phyloP scores from a whole-genome alignment of 2,888 invertebrate species.

The Dryocosmus kuriphilus region DNA sequence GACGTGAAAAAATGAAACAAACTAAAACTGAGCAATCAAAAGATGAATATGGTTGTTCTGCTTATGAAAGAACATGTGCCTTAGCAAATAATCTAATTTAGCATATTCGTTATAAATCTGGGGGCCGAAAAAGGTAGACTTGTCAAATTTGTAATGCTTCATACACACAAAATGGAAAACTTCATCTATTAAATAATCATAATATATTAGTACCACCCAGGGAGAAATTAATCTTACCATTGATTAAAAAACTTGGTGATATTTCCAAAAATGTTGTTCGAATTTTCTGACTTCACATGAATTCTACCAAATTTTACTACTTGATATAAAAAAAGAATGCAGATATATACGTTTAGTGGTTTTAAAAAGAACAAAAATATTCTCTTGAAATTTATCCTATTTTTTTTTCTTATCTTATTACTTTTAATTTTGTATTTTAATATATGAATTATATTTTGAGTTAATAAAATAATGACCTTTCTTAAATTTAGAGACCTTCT shows the following conservation, averaged over 20 bases:
- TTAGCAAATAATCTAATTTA: conserved; percentile 70
- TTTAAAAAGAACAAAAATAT: too few relatives aligned
- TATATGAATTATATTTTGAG: too few relatives aligned
- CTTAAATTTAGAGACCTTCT: too few relatives aligned
- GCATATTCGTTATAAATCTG: conserved; percentile 76
- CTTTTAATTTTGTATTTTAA: too few relatives aligned
- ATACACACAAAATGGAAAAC: conserved; percentile 74
- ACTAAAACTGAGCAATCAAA: background rate
- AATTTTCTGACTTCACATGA: background rate
- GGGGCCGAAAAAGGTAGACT: conserved; percentile 71
- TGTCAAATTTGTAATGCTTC: conserved; percentile 71
- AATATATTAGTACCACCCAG: conserved; percentile 41
- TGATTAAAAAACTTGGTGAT: background rate
- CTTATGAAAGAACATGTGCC: conserved; percentile 73
- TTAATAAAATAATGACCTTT: too few relatives aligned
- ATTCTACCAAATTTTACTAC: background rate
- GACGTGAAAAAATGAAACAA: background rate
- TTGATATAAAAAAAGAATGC: too few relatives aligned
- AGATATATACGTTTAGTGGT: too few relatives aligned
- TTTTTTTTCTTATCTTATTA: too few relatives aligned
- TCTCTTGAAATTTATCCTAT: too few relatives aligned
- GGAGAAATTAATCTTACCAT: conserved; percentile 9
- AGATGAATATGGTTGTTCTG: conserved; percentile 61
- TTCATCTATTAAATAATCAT: conserved; percentile 67
- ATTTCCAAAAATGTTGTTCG: background rate